A percentile compares a stretch with the other conserved stretches of the same genome.
These are phyloP conservation scores for Hemicentrotus pulcherrimus DNA, from an alignment of 35 echinoderm and acorn worm species.

Conservation along the genomic window DNA sequence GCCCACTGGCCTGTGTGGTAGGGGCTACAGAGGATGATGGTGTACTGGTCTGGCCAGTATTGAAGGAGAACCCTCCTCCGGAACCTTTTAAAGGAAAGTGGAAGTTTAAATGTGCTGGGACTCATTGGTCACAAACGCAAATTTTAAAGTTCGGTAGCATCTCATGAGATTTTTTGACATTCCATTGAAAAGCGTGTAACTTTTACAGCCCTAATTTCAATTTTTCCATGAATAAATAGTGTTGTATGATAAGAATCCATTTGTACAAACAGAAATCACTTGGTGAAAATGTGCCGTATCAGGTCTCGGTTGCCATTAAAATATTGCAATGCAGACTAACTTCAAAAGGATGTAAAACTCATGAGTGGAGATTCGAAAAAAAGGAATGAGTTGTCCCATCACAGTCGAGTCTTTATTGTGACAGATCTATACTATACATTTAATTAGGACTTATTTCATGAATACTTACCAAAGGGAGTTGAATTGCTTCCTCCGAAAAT, in stretches of 20 bases:
- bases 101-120: neutral
- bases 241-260: neutral
- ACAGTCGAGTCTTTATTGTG: too few species aligned
- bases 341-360: neutral
- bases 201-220: too few species aligned
- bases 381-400: neutral
- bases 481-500: neutral
- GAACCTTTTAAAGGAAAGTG: neutral
- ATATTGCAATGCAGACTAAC: neutral
- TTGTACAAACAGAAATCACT: neutral
- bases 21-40: constrained; percentile 14
- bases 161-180: too few species aligned
- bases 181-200: too few species aligned
- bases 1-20: neutral
- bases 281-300: too few species aligned
- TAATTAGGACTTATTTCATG: neutral
- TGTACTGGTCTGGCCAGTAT: neutral
- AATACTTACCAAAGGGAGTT: neutral
- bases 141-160: too few species aligned
- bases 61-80: neutral
- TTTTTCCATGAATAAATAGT: neutral
- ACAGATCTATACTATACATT: too few species aligned
- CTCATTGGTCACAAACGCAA: neutral
- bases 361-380: neutral
- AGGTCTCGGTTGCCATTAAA: too few species aligned